A percentile compares a stretch with the other conserved stretches of the same genome.
Evolutionary conservation across 2,797 vertebrate genomes (phyloP).

Genomic region (Aldrovandia affinis): DNA sequence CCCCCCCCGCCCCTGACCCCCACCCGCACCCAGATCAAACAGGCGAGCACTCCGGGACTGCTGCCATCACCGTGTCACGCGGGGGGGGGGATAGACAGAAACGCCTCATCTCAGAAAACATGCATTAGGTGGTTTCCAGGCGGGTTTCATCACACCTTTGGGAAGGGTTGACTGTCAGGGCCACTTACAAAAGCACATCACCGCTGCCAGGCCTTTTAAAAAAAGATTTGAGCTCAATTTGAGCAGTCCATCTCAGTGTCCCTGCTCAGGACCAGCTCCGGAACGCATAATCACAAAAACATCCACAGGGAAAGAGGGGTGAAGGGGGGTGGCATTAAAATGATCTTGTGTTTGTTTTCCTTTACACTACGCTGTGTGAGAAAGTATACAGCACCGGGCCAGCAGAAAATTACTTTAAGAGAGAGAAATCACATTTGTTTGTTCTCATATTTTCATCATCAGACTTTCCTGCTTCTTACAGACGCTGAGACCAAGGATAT

Average conservation of each 20-base stretch:
- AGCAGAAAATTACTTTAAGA: no score
- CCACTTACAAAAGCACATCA: slow-evolving; percentile 15
- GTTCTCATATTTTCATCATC: no score
- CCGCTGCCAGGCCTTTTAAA: slow-evolving; percentile 41
- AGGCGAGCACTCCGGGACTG: neutral
- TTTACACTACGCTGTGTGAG: neutral
- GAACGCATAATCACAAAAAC: neutral
- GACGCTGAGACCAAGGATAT: neutral
- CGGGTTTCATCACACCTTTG: slow-evolving; percentile 4
- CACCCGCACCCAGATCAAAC: no score
- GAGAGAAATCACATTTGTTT: no score
- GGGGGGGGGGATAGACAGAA: neutral
- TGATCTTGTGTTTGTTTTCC: slow-evolving; percentile 1
- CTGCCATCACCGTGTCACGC: neutral
- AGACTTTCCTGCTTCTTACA: neutral
- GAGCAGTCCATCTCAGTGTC: no score
- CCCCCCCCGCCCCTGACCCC: neutral
- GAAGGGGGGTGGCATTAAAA: neutral
- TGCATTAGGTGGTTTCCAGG: neutral
- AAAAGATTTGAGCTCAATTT: neutral
- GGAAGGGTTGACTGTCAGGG: slow-evolving; percentile 30
- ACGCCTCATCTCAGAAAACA: neutral
- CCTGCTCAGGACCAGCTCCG: no score
- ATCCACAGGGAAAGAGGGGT: neutral
- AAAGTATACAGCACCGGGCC: neutral